Conservation (phyloP, 2,888 invertebrate species). For the Caenorhabditis sinica region DNA sequence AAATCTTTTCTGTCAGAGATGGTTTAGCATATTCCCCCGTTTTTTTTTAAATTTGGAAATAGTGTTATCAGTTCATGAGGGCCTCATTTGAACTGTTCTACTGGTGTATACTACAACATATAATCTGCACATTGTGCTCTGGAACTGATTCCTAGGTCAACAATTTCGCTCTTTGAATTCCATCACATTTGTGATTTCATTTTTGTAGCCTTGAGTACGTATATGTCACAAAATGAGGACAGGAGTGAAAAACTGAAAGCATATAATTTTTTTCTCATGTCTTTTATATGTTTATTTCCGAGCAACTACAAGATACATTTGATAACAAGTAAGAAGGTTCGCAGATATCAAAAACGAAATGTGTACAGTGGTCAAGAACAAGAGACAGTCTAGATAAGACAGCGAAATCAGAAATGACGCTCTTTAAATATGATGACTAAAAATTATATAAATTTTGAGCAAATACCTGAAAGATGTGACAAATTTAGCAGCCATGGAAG, state of each 20-base stretch:
- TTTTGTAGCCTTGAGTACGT: neutral
- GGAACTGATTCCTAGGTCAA: neutral
- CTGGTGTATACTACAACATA: conserved; percentile 59
- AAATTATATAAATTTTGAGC: conserved; percentile 28
- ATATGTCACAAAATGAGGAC: neutral
- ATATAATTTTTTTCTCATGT: neutral
- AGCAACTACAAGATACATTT: conserved; percentile 53
- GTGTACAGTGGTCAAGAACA: conserved; percentile 20
- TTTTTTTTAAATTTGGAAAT: conserved; percentile 43
- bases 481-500: conserved; percentile 29
- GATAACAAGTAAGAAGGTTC: conserved; percentile 25
- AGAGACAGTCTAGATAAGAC: conserved; percentile 24
- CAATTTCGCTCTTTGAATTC: neutral
- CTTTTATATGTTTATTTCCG: neutral
- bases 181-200: conserved; percentile 13
- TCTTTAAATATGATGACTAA: conserved; percentile 45
- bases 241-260: neutral
- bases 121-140: conserved; percentile 37
- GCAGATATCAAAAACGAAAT: conserved; percentile 27
- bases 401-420: conserved; percentile 34
- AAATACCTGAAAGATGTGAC: conserved; percentile 49
- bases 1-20: conserved; percentile 16
- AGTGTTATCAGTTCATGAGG: conserved; percentile 43
- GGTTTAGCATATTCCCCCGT: conserved; percentile 31
- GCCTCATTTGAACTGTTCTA: conserved; percentile 32